Evolutionary conservation across 2,888 invertebrate genomes (phyloP).

Genomic region (Leucophenga maculata): DNA sequence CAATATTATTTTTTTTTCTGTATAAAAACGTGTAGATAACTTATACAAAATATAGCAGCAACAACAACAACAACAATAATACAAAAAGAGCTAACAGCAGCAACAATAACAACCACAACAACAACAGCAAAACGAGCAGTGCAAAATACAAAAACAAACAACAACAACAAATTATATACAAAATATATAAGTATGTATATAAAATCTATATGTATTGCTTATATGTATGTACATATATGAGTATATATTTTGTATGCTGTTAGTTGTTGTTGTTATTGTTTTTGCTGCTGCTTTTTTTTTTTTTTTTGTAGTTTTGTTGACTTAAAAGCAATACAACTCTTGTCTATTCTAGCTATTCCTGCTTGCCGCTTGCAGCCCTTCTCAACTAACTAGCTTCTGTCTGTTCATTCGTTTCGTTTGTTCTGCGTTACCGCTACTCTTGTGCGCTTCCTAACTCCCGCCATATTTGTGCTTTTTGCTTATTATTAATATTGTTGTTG

Average conservation of each 20-base stretch:
- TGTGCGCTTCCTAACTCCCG: neutral
- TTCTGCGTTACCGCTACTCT: neutral
- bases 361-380: neutral
- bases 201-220: too few species aligned
- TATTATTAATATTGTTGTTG: too few species aligned
- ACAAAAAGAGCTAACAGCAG: conserved; percentile 37
- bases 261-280: too few species aligned
- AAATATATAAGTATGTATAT: conserved; percentile 29
- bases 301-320: conserved; percentile 12
- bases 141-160: conserved; percentile 43
- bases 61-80: conserved; percentile 40
- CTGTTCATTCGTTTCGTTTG: neutral
- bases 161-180: conserved; percentile 27
- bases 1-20: conserved; percentile 4
- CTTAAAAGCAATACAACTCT: conserved; percentile 4
- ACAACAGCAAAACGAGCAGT: conserved; percentile 30
- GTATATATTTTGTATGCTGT: too few species aligned
- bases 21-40: conserved; percentile 19
- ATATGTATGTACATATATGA: conserved; percentile 29
- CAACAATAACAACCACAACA: conserved; percentile 37
- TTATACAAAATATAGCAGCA: conserved; percentile 12
- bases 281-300: conserved; percentile 20
- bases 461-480: neutral
- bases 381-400: neutral
- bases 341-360: neutral